Percentiles rank a stretch among this genome's conserved stretches.
Evolutionary conservation across 2,888 invertebrate genomes (phyloP).

Genomic region (Cartodere bifasciata): DNA sequence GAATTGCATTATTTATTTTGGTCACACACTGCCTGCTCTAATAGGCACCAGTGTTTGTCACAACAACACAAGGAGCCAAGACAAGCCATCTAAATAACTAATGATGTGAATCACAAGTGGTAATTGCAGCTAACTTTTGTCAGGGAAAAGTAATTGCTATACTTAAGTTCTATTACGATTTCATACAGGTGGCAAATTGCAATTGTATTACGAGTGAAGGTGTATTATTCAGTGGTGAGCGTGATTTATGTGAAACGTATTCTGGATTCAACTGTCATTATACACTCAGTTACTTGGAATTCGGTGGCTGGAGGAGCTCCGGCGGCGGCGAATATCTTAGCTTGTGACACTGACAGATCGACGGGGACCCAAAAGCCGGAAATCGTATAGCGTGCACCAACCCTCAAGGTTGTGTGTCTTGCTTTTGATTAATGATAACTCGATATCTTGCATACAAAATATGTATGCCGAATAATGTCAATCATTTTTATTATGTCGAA

Average conservation of each 20-base stretch:
- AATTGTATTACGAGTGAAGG: no score
- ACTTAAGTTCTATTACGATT: no score
- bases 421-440: not conserved
- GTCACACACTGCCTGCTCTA: no score
- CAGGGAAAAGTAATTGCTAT: no score
- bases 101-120: no score
- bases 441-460: conserved; percentile 1
- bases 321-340: not conserved
- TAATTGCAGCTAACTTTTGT: no score
- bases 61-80: no score
- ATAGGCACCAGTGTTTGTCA: no score
- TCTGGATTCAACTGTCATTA: conserved; percentile 2
- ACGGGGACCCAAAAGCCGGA: conserved; percentile 1
- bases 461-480: not conserved
- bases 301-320: conserved; percentile 1
- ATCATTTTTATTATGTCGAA: conserved; percentile 2
- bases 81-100: no score
- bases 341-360: conserved; percentile 1
- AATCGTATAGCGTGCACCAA: not conserved
- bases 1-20: no score
- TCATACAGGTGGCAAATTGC: no score
- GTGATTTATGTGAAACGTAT: conserved; percentile 1
- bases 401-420: conserved; percentile 1
- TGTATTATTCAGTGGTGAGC: no score
- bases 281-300: conserved; percentile 1